Evolutionary conservation across 1,140 invertebrate genomes (phyloP).

Genomic region (Drosophila busckii): DNA sequence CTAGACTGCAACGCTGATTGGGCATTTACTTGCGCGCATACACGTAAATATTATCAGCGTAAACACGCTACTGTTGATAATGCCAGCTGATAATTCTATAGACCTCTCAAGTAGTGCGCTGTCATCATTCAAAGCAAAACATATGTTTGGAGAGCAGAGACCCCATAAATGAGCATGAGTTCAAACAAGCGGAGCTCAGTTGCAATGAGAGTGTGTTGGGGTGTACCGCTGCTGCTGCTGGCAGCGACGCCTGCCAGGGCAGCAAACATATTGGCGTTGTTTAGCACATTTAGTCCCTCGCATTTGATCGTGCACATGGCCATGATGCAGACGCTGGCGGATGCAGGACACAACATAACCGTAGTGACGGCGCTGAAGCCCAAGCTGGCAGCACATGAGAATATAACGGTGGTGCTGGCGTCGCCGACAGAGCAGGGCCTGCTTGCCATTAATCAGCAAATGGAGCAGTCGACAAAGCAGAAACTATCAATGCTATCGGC

Average conservation of each 20-base stretch:
- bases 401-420: slow-evolving; percentile 33
- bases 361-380: slow-evolving; percentile 24
- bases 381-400: slow-evolving; percentile 28
- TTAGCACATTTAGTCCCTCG: slow-evolving; percentile 38
- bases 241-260: background rate
- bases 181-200: too few species aligned
- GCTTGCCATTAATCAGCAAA: background rate
- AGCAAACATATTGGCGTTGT: slow-evolving; percentile 48
- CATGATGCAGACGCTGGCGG: slow-evolving; percentile 28
- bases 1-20: too few species aligned
- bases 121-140: too few species aligned
- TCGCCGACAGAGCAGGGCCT: background rate
- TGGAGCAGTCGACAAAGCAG: slow-evolving; percentile 12
- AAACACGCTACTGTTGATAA: too few species aligned
- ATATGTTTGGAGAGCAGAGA: too few species aligned
- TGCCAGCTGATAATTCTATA: too few species aligned
- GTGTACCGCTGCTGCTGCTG: background rate
- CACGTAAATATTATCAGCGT: too few species aligned
- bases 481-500: slow-evolving; percentile 1
- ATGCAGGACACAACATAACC: slow-evolving; percentile 52
- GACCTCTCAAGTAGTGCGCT: too few species aligned
- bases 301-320: slow-evolving; percentile 54
- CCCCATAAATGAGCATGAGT: too few species aligned
- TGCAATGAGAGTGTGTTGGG: too few species aligned
- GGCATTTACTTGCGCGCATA: too few species aligned